A percentile compares a stretch with the other conserved stretches of the same genome.
These are phyloP conservation scores for Scolopax bukidnonensis DNA, from an alignment of 2,797 vertebrate genomes.

Conservation along the genomic window DNA sequence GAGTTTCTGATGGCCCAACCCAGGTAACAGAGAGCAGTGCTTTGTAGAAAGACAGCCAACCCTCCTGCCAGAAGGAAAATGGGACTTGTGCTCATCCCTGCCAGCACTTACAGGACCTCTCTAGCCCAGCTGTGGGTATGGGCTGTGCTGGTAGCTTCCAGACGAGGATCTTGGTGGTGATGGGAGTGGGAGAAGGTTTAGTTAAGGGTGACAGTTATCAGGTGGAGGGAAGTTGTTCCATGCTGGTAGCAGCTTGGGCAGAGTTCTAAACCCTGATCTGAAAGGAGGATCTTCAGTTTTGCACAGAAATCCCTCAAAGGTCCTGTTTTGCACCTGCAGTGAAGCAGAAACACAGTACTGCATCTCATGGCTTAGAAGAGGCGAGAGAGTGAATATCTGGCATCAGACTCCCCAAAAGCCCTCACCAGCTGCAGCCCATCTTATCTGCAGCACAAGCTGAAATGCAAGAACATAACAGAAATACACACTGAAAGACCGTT, in stretches of 20 bases:
- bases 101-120: not conserved
- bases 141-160: not conserved
- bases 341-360: not conserved
- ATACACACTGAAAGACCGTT: rapidly evolving
- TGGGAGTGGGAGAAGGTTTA: not conserved
- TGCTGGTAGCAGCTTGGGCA: not conserved
- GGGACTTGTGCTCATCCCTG: not conserved
- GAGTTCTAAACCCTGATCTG: not conserved
- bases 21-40: not conserved
- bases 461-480: not conserved
- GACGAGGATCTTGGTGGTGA: not conserved
- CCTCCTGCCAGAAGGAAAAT: not conserved
- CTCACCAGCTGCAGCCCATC: not conserved
- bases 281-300: not conserved
- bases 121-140: no score
- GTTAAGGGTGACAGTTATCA: not conserved
- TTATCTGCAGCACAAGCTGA: not conserved
- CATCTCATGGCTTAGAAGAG: not conserved
- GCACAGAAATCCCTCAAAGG: not conserved
- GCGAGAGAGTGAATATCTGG: not conserved
- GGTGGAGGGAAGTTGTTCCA: not conserved
- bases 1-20: not conserved
- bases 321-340: not conserved
- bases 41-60: not conserved
- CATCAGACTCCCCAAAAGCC: not conserved